Percentiles rank a stretch among this genome's conserved stretches.
Evolutionary conservation across 2,113 vertebrate species (phyloP).

Genomic region (Syngnathus typhle): DNA sequence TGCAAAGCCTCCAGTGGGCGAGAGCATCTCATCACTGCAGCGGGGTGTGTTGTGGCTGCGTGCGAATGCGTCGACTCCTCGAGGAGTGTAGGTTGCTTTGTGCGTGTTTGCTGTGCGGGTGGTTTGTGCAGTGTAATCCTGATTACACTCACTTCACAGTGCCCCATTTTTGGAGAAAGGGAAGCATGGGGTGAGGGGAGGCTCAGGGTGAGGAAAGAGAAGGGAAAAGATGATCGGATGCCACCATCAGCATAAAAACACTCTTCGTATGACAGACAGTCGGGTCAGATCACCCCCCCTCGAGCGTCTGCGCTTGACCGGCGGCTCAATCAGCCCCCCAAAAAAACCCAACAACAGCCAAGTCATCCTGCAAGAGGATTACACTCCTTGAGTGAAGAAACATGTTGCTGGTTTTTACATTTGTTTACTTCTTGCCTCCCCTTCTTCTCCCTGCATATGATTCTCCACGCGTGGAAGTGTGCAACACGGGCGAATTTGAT

Average conservation of each 20-base stretch:
- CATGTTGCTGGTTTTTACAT: slow-evolving; percentile 27
- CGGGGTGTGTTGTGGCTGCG: slow-evolving; percentile 8
- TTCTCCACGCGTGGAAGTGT: slow-evolving; percentile 9
- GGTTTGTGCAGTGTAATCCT: slow-evolving; percentile 58
- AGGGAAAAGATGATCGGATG: slow-evolving; percentile 40
- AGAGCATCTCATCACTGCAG: slow-evolving; percentile 50
- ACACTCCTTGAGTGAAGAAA: slow-evolving; percentile 51
- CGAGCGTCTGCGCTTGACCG: slow-evolving; percentile 58
- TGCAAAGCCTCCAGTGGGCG: slow-evolving; percentile 58
- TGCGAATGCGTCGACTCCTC: slow-evolving; percentile 3
- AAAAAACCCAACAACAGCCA: slow-evolving; percentile 57
- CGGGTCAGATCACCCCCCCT: slow-evolving; percentile 53
- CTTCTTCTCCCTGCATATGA: slow-evolving; percentile 15
- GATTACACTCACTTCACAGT: slow-evolving; percentile 61
- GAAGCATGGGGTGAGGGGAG: slow-evolving; percentile 30
- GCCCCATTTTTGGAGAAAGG: slow-evolving; percentile 61
- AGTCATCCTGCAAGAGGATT: slow-evolving; percentile 61
- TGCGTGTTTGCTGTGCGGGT: slow-evolving; percentile 14
- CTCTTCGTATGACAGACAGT: slow-evolving; percentile 54
- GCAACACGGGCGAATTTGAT: slow-evolving; percentile 21
- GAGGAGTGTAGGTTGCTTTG: background rate
- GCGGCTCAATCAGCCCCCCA: slow-evolving; percentile 49
- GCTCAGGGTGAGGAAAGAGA: slow-evolving; percentile 27
- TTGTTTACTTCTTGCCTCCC: slow-evolving; percentile 6
- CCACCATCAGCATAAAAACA: slow-evolving; percentile 38